phyloP scores from a whole-genome alignment of 2,888 invertebrate genomes.

The Leptura quadrifasciata region DNA sequence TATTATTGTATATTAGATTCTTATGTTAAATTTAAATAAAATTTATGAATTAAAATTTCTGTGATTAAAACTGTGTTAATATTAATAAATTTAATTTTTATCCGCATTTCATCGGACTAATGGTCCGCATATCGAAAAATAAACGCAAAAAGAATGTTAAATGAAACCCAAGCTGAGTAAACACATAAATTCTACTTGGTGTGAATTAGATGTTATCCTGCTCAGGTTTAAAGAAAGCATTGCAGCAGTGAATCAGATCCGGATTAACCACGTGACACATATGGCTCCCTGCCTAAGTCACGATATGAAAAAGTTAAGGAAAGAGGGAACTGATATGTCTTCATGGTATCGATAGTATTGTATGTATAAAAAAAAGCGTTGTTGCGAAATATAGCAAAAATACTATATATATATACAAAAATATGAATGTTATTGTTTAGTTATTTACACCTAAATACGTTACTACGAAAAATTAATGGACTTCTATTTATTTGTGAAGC shows the following conservation, averaged over 20 bases:
- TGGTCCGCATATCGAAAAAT: conserved; percentile 16
- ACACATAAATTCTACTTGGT: conserved; percentile 58
- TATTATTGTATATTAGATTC: no score
- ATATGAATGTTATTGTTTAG: no score
- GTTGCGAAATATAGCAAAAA: background rate
- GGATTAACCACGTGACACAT: conserved; percentile 46
- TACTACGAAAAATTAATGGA: no score
- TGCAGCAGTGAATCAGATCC: conserved; percentile 49
- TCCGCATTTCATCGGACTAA: conserved; percentile 9
- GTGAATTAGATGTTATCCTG: conserved; percentile 57
- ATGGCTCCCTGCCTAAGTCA: conserved; percentile 16
- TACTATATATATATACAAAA: no score
- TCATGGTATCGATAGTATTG: background rate
- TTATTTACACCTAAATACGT: no score
- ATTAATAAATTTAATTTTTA: conserved; percentile 14
- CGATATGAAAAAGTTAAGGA: conserved; percentile 28
- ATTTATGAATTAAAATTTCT: no score
- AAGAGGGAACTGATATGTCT: background rate
- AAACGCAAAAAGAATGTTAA: conserved; percentile 20
- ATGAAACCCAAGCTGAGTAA: conserved; percentile 52
- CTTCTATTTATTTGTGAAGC: no score
- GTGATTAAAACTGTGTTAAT: background rate
- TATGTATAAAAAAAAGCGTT: background rate
- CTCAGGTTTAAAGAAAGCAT: conserved; percentile 49
- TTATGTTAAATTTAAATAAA: no score